Base-by-base conservation (phyloP, 1,140 invertebrate species). In the Scaptomyza pallida region DNA sequence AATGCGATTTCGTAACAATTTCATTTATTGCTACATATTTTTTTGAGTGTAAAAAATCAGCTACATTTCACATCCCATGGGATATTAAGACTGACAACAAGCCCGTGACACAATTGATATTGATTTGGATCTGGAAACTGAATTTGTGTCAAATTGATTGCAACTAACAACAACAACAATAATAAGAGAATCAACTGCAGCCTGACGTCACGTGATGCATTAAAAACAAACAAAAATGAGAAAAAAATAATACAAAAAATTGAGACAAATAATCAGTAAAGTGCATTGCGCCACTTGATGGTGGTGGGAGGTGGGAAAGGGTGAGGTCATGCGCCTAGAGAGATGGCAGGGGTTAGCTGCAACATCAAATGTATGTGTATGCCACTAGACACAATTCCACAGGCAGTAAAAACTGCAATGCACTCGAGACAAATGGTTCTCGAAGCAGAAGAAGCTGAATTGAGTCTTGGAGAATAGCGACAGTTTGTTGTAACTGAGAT, bases 121-220 rank as follows among this genome's bases (percentile, higher is more conserved):
- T 88, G 82, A 88, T 86, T 88, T 78, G 33, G 35, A 72, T 63
- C 51, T 35, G 9, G 9, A 26, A 61, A 40, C 59, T 61, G 45
- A 88, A 86, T 75, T 82, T 86, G 80, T 86, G 81, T 86, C 81
- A 88, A 81, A 71, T 86, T 88, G 77, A 86, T 86, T 77, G 77
- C 63, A 68, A 65, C 57, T 44, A 10, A 30, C 19, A n/a, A n/a
- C 9, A 33, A 3, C 19, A 55, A 26, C 35, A 40, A 41, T 12
- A 40, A 37, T 4, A 35, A 51, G 13, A 50, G 17, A 10, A 3
- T 3, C 23, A 19, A 35, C 16, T 21, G 10, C 19, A 47, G 41
- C 30, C 41, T n/a, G n/a, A 56, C 56, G 59, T 64, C 67, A 83
- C 72, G 57, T 75, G 45, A 37, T 37, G 33, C 43, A 21, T 13